These are phyloP conservation scores for Coelinius sp. DNA, from an alignment of 2,888 invertebrate species.

Conservation along the genomic window DNA sequence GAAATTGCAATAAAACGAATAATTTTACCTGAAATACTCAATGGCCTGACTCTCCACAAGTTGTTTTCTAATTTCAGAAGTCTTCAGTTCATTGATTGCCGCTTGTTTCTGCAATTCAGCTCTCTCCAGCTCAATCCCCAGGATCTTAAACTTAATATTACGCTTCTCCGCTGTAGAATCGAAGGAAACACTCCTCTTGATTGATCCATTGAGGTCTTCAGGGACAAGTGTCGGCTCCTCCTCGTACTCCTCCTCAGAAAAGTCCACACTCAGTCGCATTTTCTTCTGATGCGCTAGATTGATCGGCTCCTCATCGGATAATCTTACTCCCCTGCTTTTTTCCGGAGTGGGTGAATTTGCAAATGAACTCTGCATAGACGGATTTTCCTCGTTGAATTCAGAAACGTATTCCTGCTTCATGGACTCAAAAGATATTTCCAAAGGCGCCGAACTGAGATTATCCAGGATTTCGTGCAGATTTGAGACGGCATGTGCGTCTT, in stretches of 20 bases:
- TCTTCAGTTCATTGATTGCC: conserved; percentile 57
- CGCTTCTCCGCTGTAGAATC: conserved; percentile 56
- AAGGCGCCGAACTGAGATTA: conserved; percentile 43
- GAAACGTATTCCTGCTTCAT: background rate
- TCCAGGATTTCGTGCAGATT: conserved; percentile 53
- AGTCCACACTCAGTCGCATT: conserved; percentile 19
- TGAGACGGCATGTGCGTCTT: conserved; percentile 46
- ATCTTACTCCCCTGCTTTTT: conserved; percentile 33
- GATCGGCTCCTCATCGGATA: conserved; percentile 42
- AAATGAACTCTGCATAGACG: background rate
- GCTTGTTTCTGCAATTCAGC: conserved; percentile 59
- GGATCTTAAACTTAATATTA: conserved; percentile 56
- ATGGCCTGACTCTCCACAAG: conserved; percentile 53
- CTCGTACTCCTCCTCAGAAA: conserved; percentile 22
- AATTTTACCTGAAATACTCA: conserved; percentile 54
- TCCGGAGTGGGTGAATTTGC: background rate
- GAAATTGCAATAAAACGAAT: background rate
- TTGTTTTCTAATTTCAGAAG: conserved; percentile 57
- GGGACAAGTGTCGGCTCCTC: conserved; percentile 34
- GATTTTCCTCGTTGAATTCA: conserved; percentile 1
- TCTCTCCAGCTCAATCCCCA: conserved; percentile 58
- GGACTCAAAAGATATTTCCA: conserved; percentile 34
- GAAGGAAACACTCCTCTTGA: conserved; percentile 4
- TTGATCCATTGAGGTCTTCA: background rate
- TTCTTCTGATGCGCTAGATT: conserved; percentile 48